Base-by-base conservation (phyloP, 2,113 vertebrate species). In the Petrocephalus microphthalmus region DNA sequence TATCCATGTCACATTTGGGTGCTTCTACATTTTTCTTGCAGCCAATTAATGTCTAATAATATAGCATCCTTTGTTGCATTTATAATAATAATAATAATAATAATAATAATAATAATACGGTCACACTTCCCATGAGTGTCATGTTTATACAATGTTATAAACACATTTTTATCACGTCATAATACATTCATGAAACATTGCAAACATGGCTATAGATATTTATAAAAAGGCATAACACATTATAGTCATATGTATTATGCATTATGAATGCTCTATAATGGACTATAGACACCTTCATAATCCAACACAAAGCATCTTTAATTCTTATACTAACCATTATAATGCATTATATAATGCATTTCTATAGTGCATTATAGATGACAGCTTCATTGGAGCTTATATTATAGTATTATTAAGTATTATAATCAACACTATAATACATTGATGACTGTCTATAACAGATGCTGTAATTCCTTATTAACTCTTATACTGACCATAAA, bases 1-100 rank as follows among this genome's bases (percentile, higher is more conserved):
- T 94, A 94, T 95, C 94, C 91, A 95, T 94, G 95, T 93, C 93
- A 94, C 93, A 95, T 91, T 90, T 82, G 89, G 93, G 89, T 88
- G 92, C 45, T 85, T 67, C 49, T 89, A 87, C 25, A 83, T 85
- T 85, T 89, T 83, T 82, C 53, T 90, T 78, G 92, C 92, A 95
- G 88, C 56, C 91, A 90, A 10, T 10, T 78, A 78, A 78, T 17
- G 71, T 2, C 33, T 42, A 6, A 78, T 78, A 19, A 42, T 37
- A 42, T 78, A 17, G 33, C 71, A 2, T 37, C 13, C 37, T 42
- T 78, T 42, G 5, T 42, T 42, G 2, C 15, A 37, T 83, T 45
- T 6, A 64, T 81, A 81, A 19, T 49, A 81, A 37, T 81, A 81
- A 37, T 47, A 81, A 37, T 22, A 11, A 42, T 82, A 82, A 82